Evolutionary conservation across 1,140 invertebrate genomes (phyloP).

Genomic region (Teleogryllus occipitalis): DNA sequence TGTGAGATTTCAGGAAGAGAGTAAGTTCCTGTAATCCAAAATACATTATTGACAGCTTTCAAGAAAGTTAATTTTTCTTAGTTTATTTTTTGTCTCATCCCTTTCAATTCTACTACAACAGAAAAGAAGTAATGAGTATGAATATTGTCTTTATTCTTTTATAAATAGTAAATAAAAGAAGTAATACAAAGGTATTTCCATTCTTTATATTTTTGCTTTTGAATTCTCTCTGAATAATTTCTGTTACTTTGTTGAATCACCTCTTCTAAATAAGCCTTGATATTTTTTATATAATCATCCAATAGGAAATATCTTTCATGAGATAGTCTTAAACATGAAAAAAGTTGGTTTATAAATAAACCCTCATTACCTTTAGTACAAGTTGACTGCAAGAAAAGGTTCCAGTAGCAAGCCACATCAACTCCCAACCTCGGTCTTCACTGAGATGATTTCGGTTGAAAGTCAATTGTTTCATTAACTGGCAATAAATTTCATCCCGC

Average conservation of each 20-base stretch:
- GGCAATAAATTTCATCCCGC: slow-evolving; percentile 87
- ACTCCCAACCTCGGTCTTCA: slow-evolving; percentile 86
- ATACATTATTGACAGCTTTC: not conserved
- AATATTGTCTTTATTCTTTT: no score
- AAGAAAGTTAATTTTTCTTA: slow-evolving; percentile 28
- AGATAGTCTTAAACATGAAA: no score
- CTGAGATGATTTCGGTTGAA: slow-evolving; percentile 73
- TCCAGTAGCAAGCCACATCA: slow-evolving; percentile 85
- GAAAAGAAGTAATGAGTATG: not conserved
- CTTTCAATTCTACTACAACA: not conserved
- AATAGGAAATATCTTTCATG: no score
- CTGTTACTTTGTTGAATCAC: no score
- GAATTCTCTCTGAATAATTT: no score
- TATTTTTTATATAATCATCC: no score
- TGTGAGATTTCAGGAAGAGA: slow-evolving; percentile 67
- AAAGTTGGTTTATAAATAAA: no score
- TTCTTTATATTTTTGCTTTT: no score
- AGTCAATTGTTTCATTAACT: slow-evolving; percentile 89
- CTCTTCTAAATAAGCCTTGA: no score
- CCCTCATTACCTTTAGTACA: slow-evolving; percentile 41
- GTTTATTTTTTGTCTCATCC: not conserved
- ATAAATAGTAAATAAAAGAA: no score
- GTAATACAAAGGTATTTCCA: no score
- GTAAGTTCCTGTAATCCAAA: slow-evolving; percentile 39
- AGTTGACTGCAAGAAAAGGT: slow-evolving; percentile 66